Evolutionary conservation across 23 tunicate species (phyloP).

Genomic region (Halocynthia aurantium): DNA sequence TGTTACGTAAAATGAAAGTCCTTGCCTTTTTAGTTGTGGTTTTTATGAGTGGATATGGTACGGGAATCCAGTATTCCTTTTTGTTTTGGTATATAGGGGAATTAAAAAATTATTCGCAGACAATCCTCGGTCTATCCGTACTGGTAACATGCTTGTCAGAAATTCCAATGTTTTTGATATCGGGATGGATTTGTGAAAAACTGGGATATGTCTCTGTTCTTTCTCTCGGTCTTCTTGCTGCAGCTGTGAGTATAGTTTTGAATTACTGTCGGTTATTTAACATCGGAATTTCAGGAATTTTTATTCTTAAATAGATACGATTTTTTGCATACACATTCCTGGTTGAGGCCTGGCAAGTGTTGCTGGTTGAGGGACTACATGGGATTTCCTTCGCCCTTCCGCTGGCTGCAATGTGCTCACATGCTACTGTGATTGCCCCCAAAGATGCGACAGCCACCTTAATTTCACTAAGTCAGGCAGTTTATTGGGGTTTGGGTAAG

Average conservation of each 20-base stretch:
- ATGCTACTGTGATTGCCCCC: slow-evolving; percentile 59
- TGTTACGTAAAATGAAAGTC: neutral
- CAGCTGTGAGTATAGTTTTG: slow-evolving; percentile 3
- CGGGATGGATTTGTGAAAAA: slow-evolving; percentile 23
- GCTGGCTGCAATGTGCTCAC: slow-evolving; percentile 84
- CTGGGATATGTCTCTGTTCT: slow-evolving; percentile 27
- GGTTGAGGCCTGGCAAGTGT: slow-evolving; percentile 68
- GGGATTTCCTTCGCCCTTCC: slow-evolving; percentile 84
- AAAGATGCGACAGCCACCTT: slow-evolving; percentile 70
- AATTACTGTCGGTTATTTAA: neutral
- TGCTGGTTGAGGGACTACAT: slow-evolving; percentile 58
- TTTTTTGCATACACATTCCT: slow-evolving; percentile 57
- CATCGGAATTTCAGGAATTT: neutral
- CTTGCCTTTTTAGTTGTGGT: slow-evolving; percentile 9
- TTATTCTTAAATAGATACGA: slow-evolving; percentile 40
- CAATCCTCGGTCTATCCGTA: slow-evolving; percentile 12
- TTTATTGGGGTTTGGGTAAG: slow-evolving; percentile 88
- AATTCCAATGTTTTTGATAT: slow-evolving; percentile 24
- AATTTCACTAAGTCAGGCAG: slow-evolving; percentile 74
- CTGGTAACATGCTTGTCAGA: slow-evolving; percentile 22
- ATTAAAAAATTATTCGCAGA: slow-evolving; percentile 3
- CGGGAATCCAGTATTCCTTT: slow-evolving; percentile 25
- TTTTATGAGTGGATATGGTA: slow-evolving; percentile 17
- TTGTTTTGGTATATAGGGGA: slow-evolving; percentile 24
- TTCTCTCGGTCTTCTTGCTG: slow-evolving; percentile 13